Conservation (phyloP, 2,888 invertebrate genomes). For the Phyto melanocephala region DNA sequence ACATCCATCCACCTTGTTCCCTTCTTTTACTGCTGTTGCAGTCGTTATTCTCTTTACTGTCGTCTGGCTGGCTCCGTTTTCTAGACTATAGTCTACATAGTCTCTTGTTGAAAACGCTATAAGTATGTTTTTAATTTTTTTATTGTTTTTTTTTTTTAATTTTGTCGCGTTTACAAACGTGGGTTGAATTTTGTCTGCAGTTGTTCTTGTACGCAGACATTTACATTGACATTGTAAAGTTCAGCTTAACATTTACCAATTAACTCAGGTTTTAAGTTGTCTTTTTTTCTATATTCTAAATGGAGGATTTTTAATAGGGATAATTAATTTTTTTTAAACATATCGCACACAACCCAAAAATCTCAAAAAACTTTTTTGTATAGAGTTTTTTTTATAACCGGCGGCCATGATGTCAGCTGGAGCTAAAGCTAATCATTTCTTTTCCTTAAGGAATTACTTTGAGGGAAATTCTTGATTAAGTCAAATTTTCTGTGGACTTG, state of each 20-base stretch:
- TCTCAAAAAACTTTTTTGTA: no score
- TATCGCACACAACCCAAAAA: no score
- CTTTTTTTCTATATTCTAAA: neutral
- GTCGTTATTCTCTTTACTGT: neutral
- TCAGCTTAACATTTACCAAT: slow-evolving; percentile 21
- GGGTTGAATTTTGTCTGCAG: slow-evolving; percentile 35
- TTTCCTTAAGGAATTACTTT: no score
- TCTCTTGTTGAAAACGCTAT: slow-evolving; percentile 12
- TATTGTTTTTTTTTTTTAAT: neutral
- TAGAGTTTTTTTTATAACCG: no score
- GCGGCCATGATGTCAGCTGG: no score
- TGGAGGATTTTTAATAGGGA: neutral
- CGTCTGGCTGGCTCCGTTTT: slow-evolving; percentile 33
- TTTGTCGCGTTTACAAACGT: slow-evolving; percentile 40
- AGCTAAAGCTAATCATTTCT: no score
- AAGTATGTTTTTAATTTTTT: neutral
- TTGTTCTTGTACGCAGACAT: slow-evolving; percentile 29
- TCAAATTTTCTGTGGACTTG: no score
- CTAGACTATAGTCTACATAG: slow-evolving; percentile 6
- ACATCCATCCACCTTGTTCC: slow-evolving; percentile 37
- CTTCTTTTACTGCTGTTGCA: neutral
- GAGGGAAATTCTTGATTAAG: no score
- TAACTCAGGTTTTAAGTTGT: slow-evolving; percentile 3
- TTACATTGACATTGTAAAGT: slow-evolving; percentile 55
- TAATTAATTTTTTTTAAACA: no score